A percentile compares a stretch with the other conserved stretches of the same genome.
Evolutionary conservation across 2,113 vertebrate species (phyloP).

Genomic region (Cariama cristata): DNA sequence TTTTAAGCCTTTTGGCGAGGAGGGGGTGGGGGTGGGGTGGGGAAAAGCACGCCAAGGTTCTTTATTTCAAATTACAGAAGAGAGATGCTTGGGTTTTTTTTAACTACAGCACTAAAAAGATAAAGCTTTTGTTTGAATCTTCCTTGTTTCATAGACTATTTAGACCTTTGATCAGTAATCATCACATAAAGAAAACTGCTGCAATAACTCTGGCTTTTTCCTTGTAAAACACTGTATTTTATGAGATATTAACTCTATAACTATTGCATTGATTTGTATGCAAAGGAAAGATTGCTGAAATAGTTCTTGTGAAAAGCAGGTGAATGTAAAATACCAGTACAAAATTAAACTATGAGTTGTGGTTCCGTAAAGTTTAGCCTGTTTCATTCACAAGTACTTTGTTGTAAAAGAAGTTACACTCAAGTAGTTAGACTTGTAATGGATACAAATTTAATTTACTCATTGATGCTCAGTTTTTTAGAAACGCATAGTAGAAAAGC

Average conservation of each 20-base stretch:
- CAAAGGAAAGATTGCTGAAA: not conserved
- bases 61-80: not conserved
- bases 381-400: not conserved
- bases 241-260: not conserved
- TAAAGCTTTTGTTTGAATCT: not conserved
- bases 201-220: not conserved
- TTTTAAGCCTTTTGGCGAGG: not conserved
- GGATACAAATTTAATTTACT: not conserved
- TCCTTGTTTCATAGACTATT: not conserved
- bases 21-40: too few species aligned
- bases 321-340: not conserved
- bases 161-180: not conserved
- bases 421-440: not conserved
- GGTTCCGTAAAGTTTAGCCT: not conserved
- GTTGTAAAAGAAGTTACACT: not conserved
- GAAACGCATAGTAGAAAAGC: not conserved
- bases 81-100: not conserved
- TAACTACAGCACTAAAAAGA: not conserved
- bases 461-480: not conserved
- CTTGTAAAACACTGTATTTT: not conserved
- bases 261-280: slow-evolving; percentile 1
- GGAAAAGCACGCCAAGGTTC: not conserved
- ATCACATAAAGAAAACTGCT: not conserved
- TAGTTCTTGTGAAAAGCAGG: not conserved
- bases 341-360: not conserved